Evolutionary conservation across 2,888 invertebrate genomes (phyloP), one percentile per base, ranked within the genome.

Genomic region (Diadegma fenestrale): DNA sequence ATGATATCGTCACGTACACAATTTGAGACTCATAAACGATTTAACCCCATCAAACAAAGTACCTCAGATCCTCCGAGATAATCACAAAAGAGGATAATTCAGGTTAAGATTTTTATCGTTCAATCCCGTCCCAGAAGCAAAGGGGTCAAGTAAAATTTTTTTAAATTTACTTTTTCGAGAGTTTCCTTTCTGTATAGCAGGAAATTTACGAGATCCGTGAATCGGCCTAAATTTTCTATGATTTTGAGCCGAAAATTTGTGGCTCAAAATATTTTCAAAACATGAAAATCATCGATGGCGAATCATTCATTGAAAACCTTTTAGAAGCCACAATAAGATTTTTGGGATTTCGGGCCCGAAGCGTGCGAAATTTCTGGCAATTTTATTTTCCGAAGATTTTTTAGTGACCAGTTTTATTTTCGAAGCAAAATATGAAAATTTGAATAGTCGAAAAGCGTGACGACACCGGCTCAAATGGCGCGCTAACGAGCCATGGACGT

Each of bases 381-480:
- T 69, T 72, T 82, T 68, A 43, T 71, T 66, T n/a, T 45, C 64
- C 48, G 19, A 17, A 17, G 30, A 8, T 33, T 10, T 64, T 68
- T 51, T 73, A 69, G 54, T 69, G 51, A n/a, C 37, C 63, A 64
- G 73, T 54, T 26, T 3, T 14, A 43, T 54, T 22, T 33, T 51
- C 51, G 68, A 43, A 33, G 64, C 72, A 80, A 90, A 87, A 86
- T 88, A 85, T 87, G 86, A 87, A 89, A 91, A 91, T 89, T 86
- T 85, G 83, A 89, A 89, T 86, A 41, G 87, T 84, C 75, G 81
- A 89, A 81, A 89, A 79, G 89, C 91, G 90, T 90, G 91, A 92
- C 91, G 91, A 92, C 91, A 89, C 88, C 82, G 82, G 86, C 83
- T 91, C 90, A 92, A 54, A 92, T 91, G 88, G 89, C 77, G 80